Evolutionary conservation across 92 coral and sea anemone genomes (phyloP).

Genomic region (Ricordea florida): DNA sequence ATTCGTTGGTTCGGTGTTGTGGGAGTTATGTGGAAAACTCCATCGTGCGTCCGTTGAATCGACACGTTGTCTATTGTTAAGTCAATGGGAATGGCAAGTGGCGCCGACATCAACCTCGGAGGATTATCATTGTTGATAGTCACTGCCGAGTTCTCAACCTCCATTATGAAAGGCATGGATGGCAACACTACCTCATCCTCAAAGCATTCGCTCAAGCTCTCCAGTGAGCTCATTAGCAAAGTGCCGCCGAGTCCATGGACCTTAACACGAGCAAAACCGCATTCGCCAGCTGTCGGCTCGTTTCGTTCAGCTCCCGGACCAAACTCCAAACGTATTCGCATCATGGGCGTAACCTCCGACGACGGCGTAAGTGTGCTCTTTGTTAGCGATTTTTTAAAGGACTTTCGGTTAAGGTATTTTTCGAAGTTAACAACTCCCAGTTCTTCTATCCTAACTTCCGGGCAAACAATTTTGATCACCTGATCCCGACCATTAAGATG

Average conservation of each 20-base stretch:
- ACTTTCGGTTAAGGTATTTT: conserved; percentile 76
- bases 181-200: conserved; percentile 89
- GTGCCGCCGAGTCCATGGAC: conserved; percentile 57
- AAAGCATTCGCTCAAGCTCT: conserved; percentile 83
- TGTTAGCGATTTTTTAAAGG: conserved; percentile 42
- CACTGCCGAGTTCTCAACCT: conserved; percentile 69
- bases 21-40: conserved; percentile 61
- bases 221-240: conserved; percentile 77
- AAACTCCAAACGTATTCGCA: conserved; percentile 70
- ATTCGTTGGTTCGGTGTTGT: no score
- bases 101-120: conserved; percentile 78
- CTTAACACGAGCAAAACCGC: conserved; percentile 84
- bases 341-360: conserved; percentile 52
- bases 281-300: conserved; percentile 82
- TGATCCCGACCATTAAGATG: conserved; percentile 75
- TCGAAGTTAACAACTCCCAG: conserved; percentile 76
- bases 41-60: conserved; percentile 71
- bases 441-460: conserved; percentile 72
- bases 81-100: conserved; percentile 83
- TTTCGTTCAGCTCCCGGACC: conserved; percentile 86
- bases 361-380: conserved; percentile 36
- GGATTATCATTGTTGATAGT: conserved; percentile 82
- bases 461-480: conserved; percentile 67
- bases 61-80: conserved; percentile 73
- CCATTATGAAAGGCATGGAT: conserved; percentile 77